Percentiles rank a stretch among this genome's conserved stretches.
Conservation (phyloP, 2,113 vertebrate genomes). For the Podarcis muralis region DNA sequence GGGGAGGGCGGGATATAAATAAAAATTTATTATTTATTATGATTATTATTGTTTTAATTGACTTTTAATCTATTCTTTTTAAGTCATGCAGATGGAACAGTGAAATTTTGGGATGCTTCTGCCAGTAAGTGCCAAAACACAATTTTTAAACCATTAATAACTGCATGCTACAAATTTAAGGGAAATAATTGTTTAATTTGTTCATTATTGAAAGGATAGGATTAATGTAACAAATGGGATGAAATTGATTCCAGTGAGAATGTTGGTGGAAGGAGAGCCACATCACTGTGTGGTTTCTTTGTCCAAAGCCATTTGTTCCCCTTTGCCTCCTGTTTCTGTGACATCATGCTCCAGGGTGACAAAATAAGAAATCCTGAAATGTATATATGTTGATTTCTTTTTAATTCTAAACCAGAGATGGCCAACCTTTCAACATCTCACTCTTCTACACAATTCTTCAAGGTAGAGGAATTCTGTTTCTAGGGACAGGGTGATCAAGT, state of each 20-base stretch:
- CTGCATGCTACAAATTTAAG: neutral
- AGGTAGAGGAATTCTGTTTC: neutral
- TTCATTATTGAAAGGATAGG: neutral
- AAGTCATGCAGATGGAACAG: conserved; percentile 96
- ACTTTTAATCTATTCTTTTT: conserved; percentile 67
- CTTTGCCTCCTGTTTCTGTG: too few relatives aligned
- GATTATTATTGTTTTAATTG: conserved; percentile 66
- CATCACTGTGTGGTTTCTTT: too few relatives aligned
- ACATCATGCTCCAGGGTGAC: too few relatives aligned
- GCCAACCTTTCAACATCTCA: neutral
- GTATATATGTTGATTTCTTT: neutral
- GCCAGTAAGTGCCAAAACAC: conserved; percentile 85
- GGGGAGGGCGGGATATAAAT: too few relatives aligned
- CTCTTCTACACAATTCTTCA: neutral
- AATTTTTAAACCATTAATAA: conserved; percentile 44
- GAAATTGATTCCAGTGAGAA: neutral
- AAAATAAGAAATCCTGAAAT: too few relatives aligned
- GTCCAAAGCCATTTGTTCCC: too few relatives aligned
- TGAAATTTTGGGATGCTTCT: conserved; percentile 96
- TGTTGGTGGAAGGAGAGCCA: too few relatives aligned
- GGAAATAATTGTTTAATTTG: neutral
- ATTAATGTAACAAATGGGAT: neutral
- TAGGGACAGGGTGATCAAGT: neutral
- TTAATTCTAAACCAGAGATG: neutral
- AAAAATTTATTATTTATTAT: too few relatives aligned